Conservation (phyloP, 1,140 invertebrate genomes). For the Trachymyrmex cornetzi region DNA sequence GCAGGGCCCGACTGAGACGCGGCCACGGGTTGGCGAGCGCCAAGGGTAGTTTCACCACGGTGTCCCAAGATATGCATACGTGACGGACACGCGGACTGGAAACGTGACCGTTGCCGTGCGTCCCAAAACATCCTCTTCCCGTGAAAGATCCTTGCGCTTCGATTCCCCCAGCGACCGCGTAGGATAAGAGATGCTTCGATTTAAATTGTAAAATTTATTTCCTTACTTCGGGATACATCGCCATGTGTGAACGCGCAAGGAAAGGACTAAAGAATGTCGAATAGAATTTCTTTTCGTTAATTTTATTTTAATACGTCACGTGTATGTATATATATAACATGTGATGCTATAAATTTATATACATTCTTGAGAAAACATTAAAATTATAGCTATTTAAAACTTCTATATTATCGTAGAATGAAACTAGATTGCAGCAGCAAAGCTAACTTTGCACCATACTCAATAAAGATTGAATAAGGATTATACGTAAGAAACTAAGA, state of each 20-base stretch:
- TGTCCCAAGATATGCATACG: constrained; percentile 87
- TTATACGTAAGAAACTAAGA: neutral
- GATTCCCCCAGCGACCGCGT: constrained; percentile 63
- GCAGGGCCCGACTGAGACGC: constrained; percentile 51
- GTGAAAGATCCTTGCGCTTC: constrained; percentile 50
- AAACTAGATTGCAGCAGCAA: neutral
- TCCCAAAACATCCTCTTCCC: constrained; percentile 53
- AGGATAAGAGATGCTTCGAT: constrained; percentile 71
- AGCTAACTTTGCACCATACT: neutral
- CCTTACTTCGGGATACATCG: neutral
- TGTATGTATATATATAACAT: neutral
- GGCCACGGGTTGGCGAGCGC: constrained; percentile 70
- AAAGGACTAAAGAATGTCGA: neutral
- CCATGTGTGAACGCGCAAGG: neutral
- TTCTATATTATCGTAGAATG: constrained; percentile 5
- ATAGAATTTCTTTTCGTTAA: neutral
- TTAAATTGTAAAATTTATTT: constrained; percentile 77
- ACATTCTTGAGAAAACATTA: neutral
- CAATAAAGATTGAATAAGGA: neutral
- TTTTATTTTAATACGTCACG: neutral
- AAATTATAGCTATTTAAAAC: neutral
- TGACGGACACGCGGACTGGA: constrained; percentile 82
- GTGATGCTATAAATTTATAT: neutral
- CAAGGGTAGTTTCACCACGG: constrained; percentile 81
- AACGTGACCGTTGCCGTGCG: constrained; percentile 81